phyloP scores from a whole-genome alignment of 1,140 invertebrate genomes.

The Plectrocnemia conspersa region DNA sequence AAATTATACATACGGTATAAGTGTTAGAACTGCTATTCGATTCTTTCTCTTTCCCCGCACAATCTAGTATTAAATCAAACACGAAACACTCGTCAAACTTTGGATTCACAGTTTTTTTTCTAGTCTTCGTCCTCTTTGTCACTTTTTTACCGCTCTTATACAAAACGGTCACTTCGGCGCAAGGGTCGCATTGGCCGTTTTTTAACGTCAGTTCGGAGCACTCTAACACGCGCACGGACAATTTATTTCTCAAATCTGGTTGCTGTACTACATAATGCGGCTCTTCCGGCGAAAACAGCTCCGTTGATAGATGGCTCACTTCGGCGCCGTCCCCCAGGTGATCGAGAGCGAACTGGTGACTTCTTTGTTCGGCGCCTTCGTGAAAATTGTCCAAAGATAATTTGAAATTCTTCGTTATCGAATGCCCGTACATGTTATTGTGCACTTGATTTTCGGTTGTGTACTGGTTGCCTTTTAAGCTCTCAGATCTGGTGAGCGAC shows the following conservation, averaged over 20 bases:
- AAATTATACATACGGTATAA: slow-evolving; percentile 49
- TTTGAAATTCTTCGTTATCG: slow-evolving; percentile 9
- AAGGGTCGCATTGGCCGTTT: slow-evolving; percentile 87
- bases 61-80: slow-evolving; percentile 71
- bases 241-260: slow-evolving; percentile 36
- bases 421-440: slow-evolving; percentile 23
- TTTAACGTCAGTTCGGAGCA: slow-evolving; percentile 84
- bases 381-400: background rate
- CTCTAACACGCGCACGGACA: slow-evolving; percentile 66
- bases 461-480: slow-evolving; percentile 13
- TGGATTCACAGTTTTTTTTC: slow-evolving; percentile 84
- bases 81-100: slow-evolving; percentile 84
- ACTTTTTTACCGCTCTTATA: slow-evolving; percentile 78
- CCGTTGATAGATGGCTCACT: background rate
- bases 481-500: slow-evolving; percentile 27
- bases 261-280: background rate
- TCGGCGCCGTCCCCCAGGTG: slow-evolving; percentile 41
- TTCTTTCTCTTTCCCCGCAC: slow-evolving; percentile 45
- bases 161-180: slow-evolving; percentile 72
- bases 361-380: background rate
- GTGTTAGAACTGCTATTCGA: slow-evolving; percentile 50
- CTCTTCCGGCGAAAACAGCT: background rate
- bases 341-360: background rate
- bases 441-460: background rate
- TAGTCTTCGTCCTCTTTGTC: slow-evolving; percentile 77